Conservation (phyloP, 2,113 vertebrate genomes). For the Alexandromys fortis region DNA sequence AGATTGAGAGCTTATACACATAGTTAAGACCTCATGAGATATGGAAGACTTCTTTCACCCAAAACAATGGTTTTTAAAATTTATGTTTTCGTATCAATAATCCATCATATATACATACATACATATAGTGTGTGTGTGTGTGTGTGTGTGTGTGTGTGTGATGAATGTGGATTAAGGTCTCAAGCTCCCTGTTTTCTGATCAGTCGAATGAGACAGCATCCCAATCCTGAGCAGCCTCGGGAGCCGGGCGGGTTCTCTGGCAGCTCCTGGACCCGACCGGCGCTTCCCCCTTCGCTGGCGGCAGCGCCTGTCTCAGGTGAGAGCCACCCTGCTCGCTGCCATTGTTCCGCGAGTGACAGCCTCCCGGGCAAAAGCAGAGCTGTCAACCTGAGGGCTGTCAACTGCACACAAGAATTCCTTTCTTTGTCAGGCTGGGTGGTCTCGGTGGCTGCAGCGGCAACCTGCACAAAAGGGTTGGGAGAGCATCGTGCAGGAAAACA, state of each 20-base stretch:
- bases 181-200: background rate
- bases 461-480: constrained; percentile 76
- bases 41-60: background rate
- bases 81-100: background rate
- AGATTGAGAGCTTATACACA: background rate
- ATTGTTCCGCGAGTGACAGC: constrained; percentile 83
- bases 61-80: constrained; percentile 4
- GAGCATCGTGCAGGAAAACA: constrained; percentile 69
- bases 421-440: constrained; percentile 86
- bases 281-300: constrained; percentile 35
- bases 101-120: background rate
- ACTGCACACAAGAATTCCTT: constrained; percentile 82
- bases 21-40: background rate
- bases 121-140: background rate
- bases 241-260: background rate
- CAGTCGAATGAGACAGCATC: background rate
- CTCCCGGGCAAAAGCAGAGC: constrained; percentile 73
- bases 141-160: background rate
- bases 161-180: background rate
- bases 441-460: constrained; percentile 76
- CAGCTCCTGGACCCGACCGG: background rate
- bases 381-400: constrained; percentile 78
- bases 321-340: constrained; percentile 76
- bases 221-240: background rate
- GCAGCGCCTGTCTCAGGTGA: constrained; percentile 68